These are phyloP conservation scores for Cossypha caffra DNA, from an alignment of 2,797 vertebrate genomes.

Conservation along the genomic window DNA sequence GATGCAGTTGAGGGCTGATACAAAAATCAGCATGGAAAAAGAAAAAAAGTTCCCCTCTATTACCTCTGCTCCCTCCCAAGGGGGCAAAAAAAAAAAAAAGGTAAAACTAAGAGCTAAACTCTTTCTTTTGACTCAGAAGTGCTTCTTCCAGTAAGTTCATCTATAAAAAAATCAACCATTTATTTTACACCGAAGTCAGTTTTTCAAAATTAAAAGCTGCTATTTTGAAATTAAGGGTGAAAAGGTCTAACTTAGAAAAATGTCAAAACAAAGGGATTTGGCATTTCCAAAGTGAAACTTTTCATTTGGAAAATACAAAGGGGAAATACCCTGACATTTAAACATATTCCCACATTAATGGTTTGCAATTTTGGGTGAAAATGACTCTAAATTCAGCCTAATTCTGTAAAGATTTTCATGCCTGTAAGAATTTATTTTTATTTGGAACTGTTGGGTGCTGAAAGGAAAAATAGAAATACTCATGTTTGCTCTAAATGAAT, in stretches of 20 bases:
- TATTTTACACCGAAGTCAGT: not conserved
- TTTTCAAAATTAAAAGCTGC: not conserved
- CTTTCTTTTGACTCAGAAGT: not conserved
- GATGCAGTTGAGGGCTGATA: not conserved
- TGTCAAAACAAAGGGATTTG: constrained; percentile 22
- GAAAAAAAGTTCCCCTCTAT: no score
- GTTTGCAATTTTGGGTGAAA: not conserved
- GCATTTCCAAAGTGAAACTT: constrained; percentile 24
- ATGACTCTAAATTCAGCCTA: not conserved
- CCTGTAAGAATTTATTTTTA: not conserved
- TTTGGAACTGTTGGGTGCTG: not conserved
- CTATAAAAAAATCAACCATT: not conserved
- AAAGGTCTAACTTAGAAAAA: not conserved
- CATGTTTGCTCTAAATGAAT: fast-evolving
- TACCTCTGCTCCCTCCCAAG: no score
- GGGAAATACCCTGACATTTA: constrained; percentile 20
- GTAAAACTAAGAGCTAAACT: not conserved
- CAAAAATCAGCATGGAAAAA: fast-evolving
- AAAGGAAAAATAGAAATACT: not conserved
- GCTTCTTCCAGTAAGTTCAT: not conserved
- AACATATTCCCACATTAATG: not conserved
- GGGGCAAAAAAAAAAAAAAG: fast-evolving
- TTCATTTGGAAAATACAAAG: not conserved
- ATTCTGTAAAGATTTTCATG: not conserved
- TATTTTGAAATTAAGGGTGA: not conserved